These are phyloP conservation scores for Cephonodes hylas DNA, from an alignment of 2,888 invertebrate species.

Conservation along the genomic window DNA sequence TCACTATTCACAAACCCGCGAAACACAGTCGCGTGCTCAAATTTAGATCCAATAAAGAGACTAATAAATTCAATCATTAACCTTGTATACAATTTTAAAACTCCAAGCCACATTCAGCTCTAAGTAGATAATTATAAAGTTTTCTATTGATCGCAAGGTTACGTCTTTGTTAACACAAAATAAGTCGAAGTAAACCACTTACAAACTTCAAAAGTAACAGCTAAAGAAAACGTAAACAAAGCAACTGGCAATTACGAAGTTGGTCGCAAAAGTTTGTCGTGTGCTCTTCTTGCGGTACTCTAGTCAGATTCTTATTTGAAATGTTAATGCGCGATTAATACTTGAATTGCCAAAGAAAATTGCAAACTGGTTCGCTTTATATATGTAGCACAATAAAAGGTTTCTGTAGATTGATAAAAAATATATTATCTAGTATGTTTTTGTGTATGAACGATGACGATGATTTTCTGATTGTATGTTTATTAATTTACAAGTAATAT, in stretches of 20 bases:
- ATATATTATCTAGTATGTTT: too few relatives aligned
- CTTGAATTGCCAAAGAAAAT: constrained; percentile 6
- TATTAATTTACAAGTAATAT: too few relatives aligned
- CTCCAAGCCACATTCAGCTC: background rate
- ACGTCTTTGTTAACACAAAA: background rate
- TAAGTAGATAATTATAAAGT: background rate
- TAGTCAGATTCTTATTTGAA: constrained; percentile 14
- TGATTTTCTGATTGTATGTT: too few relatives aligned
- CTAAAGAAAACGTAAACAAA: constrained; percentile 5
- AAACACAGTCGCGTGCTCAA: background rate
- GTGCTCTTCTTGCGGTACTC: background rate
- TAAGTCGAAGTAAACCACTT: constrained; percentile 5
- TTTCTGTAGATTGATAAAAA: constrained; percentile 10
- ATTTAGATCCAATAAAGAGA: background rate
- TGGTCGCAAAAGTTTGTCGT: background rate
- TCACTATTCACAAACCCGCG: background rate
- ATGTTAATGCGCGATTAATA: constrained; percentile 15
- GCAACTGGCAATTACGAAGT: constrained; percentile 11
- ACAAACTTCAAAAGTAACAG: constrained; percentile 3
- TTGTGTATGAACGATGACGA: too few relatives aligned
- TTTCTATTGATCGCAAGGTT: background rate
- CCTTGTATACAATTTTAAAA: background rate
- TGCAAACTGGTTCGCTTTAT: constrained; percentile 5
- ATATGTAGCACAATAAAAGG: background rate
- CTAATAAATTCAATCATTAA: background rate